Base-by-base conservation (phyloP, 2,888 invertebrate species). In the Aspidapion aeneum region DNA sequence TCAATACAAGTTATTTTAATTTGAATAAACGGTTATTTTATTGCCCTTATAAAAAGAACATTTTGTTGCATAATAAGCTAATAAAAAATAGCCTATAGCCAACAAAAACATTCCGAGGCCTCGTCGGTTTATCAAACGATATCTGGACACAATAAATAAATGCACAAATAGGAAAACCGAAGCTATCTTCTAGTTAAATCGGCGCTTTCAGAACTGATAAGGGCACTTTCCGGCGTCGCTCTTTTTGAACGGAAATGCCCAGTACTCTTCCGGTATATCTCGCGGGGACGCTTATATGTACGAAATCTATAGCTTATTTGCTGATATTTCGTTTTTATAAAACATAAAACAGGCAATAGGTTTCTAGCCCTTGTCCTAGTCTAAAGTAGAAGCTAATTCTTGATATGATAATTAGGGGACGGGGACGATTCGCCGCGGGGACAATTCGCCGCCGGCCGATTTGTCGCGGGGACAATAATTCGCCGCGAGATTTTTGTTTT, bases 151-250 rank as follows among this genome's bases (percentile, higher is more conserved):
- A 55, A 55, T 55, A 55, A 55, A 55, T 55, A 55, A 55, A 55
- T 55, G 20, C 55, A 20, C 55, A 55, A 55, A 55, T 55, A 55
- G 2, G 55, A 18, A 20, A 55, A 55, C 20, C 16, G 12, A 12
- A 20, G 16, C 19, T 55, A 55, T 55, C 55, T 55, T 12, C 12
- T 18, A 19, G 17, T 18, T 18, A 55, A 55, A 55, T 55, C 55
- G 19, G 17, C 54, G 66, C 62, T 66, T 67, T 19, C 55, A 12
- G 12, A 35, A 12, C 35, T 7, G 35, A 35, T 35, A 35, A 35
- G 35, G 35, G 3, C 35, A 35, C 35, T 35, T 35, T 35, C 35
- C 35, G 35, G 35, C 35, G 35, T 35, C 35, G 35, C 35, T 12
- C 35, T 35, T 35, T 35, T 12, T 3, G 12, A 35, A 35, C 35